Evolutionary conservation across 1,140 invertebrate genomes (phyloP), one percentile per base, ranked within the genome.

Genomic region (Ostrea denselamellosa): DNA sequence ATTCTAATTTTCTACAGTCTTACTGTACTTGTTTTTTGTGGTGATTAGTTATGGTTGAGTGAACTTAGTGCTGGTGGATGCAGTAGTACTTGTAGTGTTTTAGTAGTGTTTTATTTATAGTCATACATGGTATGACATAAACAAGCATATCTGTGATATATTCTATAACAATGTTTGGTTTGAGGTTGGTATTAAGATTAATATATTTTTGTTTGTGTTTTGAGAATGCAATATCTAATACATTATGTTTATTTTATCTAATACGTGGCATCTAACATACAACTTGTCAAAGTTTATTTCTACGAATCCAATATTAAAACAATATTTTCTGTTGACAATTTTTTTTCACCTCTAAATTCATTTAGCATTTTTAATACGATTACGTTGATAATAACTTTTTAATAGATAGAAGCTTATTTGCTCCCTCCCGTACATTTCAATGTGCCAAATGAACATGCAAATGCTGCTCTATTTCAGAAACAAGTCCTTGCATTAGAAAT

Each of bases 131-230:
- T 34, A 77, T 77, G 68, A 17, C 68, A 77, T 34, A 34, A 4
- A 77, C 8, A 77, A 77, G 68, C 68, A 77, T 10, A 77, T 77
- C 68, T 77, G 68, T 77, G 68, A 77, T 77, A 77, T 34, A 28
- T 28, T 28, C 28, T 19, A n/a, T 62, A 77, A 77, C 68, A 34
- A 12, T 28, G 22, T 28, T 77, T 77, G 68, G 68, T 77, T 77
- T 77, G 68, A 25, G 68, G 22, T 77, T 77, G 22, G 68, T 8
- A 14, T 62, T 44, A 44, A 44, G 34, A 44, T 44, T 44, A 44
- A 44, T 44, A 44, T 5, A 2, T 44, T 1, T 44, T 44, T 44
- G 34, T 44, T 44, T 62, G 14, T 62, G 14, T 14, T 17, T 62
- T 62, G 58, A 19, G 58, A 62, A 17, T 62, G 58, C 58, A 62